Base-by-base conservation (phyloP, 2,797 vertebrate genomes). In the Gymnodraco acuticeps region DNA sequence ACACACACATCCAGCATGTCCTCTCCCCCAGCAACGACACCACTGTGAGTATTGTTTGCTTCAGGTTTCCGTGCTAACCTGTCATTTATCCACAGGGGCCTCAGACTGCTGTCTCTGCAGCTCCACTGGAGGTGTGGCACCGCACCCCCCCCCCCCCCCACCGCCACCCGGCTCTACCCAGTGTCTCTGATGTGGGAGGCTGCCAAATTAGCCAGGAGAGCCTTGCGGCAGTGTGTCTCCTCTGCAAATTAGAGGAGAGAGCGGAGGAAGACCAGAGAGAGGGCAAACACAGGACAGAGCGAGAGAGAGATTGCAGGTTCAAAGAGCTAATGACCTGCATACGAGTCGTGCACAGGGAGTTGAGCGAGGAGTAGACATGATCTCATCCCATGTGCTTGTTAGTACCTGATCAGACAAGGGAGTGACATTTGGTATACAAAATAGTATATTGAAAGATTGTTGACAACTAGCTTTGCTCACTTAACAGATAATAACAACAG, bases 191-290 rank as follows among this genome's bases (percentile, higher is more conserved):
- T 90, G 90, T 88, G 79, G 79, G 90, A 85, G 58, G 62, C 76
- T 85, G 88, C 83, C 88, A 91, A 91, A 91, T 91, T 90, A 91
- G 80, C 78, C 53, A 62, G 83, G 72, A 82, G 84, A 71, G 80
- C 83, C 84, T 77, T 52, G 65, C 81, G 85, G 82, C 86, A 67
- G 63, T 61, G 70, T 75, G 88, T 87, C 88, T 83, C 68, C 70
- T 81, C 83, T 85, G 77, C 58, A 90, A 93, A 94, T 93, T 91
- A 93, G 87, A 80, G 82, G 81, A 63, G 72, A 70, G 65, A 76
- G 56, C 64, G 50, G 60, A 73, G 56, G 54, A 70, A 70, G 62
- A 82, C 53, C 20, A 82, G 82, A 68, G 55, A 68, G 77, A 64
- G 74, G 79, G 65, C 27, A 38, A 77, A 74, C 4, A 0, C 13